phyloP scores from a whole-genome alignment of 1,140 invertebrate genomes.

The Formica selysi region DNA sequence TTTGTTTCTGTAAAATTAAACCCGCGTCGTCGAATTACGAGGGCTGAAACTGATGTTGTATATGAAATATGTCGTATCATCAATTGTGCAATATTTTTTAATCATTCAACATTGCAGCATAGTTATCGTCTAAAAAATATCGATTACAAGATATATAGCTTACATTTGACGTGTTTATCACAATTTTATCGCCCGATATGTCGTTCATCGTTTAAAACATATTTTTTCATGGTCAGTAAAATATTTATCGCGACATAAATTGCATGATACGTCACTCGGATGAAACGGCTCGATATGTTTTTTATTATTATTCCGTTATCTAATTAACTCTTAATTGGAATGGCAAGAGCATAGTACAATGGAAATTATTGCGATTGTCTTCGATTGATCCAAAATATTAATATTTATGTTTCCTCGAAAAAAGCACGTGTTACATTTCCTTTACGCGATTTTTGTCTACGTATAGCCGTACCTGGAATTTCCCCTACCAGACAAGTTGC shows the following conservation, averaged over 20 bases:
- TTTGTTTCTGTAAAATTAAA: neutral
- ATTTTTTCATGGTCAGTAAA: too few relatives aligned
- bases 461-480: conserved; percentile 61
- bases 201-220: neutral
- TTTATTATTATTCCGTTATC: neutral
- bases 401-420: neutral
- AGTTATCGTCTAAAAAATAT: conserved; percentile 2
- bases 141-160: neutral
- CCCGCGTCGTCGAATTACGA: neutral
- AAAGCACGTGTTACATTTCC: neutral
- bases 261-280: neutral
- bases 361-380: neutral
- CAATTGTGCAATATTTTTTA: neutral
- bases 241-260: neutral
- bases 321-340: neutral
- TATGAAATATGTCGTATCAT: neutral
- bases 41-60: neutral
- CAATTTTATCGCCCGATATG: neutral
- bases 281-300: neutral
- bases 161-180: conserved; percentile 2
- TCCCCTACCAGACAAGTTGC: conserved; percentile 60
- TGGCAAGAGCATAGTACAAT: neutral
- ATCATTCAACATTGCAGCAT: too few relatives aligned
- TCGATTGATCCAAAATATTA: neutral
- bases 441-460: neutral